A percentile compares a stretch with the other conserved stretches of the same genome.
phyloP scores from a whole-genome alignment of 92 coral and sea anemone genomes.

The Heliopora coerulea region DNA sequence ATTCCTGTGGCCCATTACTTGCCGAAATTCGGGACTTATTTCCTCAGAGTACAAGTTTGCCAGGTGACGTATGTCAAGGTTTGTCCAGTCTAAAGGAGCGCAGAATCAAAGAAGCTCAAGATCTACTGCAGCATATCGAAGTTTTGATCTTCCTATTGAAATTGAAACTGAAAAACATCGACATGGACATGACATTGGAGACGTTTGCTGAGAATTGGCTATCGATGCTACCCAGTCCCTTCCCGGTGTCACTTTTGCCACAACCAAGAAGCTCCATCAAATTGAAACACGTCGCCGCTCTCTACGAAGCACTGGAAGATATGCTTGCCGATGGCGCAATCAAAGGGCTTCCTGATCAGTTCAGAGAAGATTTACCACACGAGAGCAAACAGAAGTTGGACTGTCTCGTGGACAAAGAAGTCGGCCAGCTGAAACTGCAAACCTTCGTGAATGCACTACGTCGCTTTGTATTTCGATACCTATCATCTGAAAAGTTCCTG shows the following conservation, averaged over 20 bases:
- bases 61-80: slow-evolving; percentile 60
- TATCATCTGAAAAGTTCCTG: slow-evolving; percentile 67
- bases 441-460: slow-evolving; percentile 63
- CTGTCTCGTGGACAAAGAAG: neutral
- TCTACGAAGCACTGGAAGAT: slow-evolving; percentile 89
- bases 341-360: slow-evolving; percentile 62
- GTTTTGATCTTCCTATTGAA: slow-evolving; percentile 85
- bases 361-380: slow-evolving; percentile 44
- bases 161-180: slow-evolving; percentile 40
- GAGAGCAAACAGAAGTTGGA: slow-evolving; percentile 38
- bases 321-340: slow-evolving; percentile 73
- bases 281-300: slow-evolving; percentile 77
- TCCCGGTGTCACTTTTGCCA: slow-evolving; percentile 71
- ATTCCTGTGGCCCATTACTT: slow-evolving; percentile 73
- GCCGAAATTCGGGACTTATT: slow-evolving; percentile 65
- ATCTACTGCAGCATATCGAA: slow-evolving; percentile 82
- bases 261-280: slow-evolving; percentile 68
- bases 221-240: slow-evolving; percentile 65
- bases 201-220: slow-evolving; percentile 79
- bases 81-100: slow-evolving; percentile 55
- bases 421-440: slow-evolving; percentile 18
- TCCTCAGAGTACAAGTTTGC: slow-evolving; percentile 65
- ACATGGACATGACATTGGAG: slow-evolving; percentile 62
- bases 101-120: slow-evolving; percentile 73
- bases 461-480: slow-evolving; percentile 90